These are phyloP conservation scores for Boulengeromyrus knoepffleri DNA, from an alignment of 2,113 vertebrate species.

Conservation along the genomic window DNA sequence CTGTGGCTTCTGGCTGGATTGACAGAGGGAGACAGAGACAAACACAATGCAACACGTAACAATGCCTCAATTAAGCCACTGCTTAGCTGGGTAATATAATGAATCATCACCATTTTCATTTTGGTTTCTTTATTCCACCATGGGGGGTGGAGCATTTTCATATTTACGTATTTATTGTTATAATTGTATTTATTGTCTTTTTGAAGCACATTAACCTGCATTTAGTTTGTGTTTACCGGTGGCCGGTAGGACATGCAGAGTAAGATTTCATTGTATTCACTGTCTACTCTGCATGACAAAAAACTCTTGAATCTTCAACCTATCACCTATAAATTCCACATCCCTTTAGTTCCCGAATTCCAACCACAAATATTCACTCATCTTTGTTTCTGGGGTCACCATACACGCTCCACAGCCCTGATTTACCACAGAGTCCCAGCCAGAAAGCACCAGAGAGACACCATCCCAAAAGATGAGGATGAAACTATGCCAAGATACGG, in stretches of 20 bases:
- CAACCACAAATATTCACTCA: background rate
- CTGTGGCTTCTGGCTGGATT: background rate
- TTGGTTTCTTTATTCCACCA: background rate
- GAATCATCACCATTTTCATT: background rate
- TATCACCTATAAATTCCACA: background rate
- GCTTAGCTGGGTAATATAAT: background rate
- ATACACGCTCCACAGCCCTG: background rate
- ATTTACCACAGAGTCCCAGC: background rate
- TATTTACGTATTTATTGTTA: background rate
- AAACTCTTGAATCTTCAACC: background rate
- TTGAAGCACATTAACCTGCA: background rate
- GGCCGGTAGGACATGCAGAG: background rate
- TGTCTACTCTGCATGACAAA: background rate
- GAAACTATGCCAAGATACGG: background rate
- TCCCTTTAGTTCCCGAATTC: background rate
- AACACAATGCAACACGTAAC: background rate
- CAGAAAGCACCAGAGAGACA: background rate
- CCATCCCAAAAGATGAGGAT: background rate
- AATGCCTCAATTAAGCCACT: background rate
- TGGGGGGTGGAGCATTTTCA: background rate
- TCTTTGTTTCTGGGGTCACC: background rate
- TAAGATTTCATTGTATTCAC: background rate
- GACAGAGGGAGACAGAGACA: constrained; percentile 22
- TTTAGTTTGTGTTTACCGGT: background rate
- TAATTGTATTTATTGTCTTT: background rate